phyloP scores from a whole-genome alignment of 2,888 invertebrate genomes.

The Julus scandinavius region DNA sequence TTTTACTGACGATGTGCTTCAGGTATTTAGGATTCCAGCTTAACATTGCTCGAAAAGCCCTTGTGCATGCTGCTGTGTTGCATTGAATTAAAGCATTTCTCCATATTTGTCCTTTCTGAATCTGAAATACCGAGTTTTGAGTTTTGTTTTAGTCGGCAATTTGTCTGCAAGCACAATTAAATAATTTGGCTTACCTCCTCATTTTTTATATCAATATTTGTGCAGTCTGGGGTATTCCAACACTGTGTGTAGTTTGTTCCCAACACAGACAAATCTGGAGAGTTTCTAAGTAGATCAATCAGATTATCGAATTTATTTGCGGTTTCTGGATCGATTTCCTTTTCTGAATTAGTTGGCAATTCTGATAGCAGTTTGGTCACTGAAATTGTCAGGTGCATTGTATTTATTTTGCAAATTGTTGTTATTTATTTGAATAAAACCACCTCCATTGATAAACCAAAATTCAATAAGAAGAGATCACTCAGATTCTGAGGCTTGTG shows the following conservation, averaged over 20 bases:
- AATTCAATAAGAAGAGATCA: background rate
- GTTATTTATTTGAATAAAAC: no score
- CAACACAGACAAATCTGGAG: constrained; percentile 20
- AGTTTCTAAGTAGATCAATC: background rate
- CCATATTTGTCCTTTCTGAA: constrained; percentile 28
- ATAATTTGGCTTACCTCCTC: background rate
- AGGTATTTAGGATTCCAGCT: background rate
- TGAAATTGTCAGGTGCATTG: background rate
- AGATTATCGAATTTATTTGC: constrained; percentile 3
- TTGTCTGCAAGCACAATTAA: no score
- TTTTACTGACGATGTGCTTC: constrained; percentile 45
- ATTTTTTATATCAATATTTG: background rate
- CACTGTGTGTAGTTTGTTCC: background rate
- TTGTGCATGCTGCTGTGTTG: constrained; percentile 31
- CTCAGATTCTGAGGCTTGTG: background rate
- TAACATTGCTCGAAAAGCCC: constrained; percentile 4
- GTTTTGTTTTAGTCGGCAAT: no score
- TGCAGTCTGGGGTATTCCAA: background rate
- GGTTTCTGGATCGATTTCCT: constrained; percentile 47
- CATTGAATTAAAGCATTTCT: constrained; percentile 53
- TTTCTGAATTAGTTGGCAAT: constrained; percentile 4
- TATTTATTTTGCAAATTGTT: no score
- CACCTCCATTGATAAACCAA: background rate
- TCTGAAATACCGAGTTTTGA: background rate
- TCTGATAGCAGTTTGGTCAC: background rate